Evolutionary conservation across 2,888 invertebrate genomes (phyloP).

Genomic region (Zele albiditarsus): DNA sequence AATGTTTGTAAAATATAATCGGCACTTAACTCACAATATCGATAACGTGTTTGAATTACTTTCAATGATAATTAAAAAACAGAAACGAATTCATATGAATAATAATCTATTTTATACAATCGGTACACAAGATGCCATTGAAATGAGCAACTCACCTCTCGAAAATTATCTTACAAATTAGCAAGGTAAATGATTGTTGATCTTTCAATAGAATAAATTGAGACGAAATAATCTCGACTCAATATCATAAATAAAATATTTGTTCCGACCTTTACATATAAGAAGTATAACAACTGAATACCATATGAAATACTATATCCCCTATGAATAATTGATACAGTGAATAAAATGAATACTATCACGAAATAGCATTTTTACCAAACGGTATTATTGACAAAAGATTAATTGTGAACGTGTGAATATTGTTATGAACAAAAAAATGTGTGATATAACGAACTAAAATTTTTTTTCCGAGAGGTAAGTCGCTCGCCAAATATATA

Average conservation of each 20-base stretch:
- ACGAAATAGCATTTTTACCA: neutral
- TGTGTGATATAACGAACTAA: neutral
- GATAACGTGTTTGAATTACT: neutral
- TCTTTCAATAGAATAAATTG: neutral
- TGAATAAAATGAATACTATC: neutral
- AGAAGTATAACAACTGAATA: neutral
- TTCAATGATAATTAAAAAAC: neutral
- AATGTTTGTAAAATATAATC: neutral
- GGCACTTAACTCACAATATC: neutral
- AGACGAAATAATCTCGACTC: neutral
- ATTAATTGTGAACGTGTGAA: neutral
- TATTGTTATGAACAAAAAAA: neutral
- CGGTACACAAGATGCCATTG: neutral
- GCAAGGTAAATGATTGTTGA: no score
- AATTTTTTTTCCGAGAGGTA: neutral
- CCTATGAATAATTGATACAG: neutral
- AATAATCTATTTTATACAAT: neutral
- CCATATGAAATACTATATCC: neutral
- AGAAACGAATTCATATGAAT: neutral
- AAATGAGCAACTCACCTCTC: slow-evolving; percentile 1
- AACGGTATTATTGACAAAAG: no score
- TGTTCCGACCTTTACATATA: neutral
- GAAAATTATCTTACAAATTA: neutral
- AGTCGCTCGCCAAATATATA: neutral
- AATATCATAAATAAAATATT: neutral